A percentile compares a stretch with the other conserved stretches of the same genome.
Conservation (phyloP, 2,888 invertebrate genomes). For the Diarsia mendica region DNA sequence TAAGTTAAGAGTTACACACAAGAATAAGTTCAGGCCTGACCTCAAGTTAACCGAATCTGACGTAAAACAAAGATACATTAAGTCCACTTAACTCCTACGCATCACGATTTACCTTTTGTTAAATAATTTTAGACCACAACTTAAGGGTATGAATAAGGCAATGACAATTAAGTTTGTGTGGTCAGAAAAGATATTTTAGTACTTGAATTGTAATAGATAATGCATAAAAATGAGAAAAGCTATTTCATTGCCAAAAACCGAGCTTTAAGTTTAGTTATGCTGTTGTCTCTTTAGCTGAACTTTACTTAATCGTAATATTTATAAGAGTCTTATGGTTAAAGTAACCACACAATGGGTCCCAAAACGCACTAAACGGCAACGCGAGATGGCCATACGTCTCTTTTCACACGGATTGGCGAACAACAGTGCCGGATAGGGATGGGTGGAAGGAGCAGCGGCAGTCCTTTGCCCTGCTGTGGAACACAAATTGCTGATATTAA, state of each 20-base stretch:
- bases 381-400: too few species aligned
- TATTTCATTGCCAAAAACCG: not conserved
- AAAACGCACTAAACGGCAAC: too few species aligned
- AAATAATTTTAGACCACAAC: constrained; percentile 58
- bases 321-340: too few species aligned
- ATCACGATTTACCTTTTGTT: constrained; percentile 58
- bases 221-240: not conserved
- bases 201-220: not conserved
- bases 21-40: constrained; percentile 38
- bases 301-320: not conserved
- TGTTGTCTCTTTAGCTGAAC: not conserved
- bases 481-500: too few species aligned
- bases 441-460: too few species aligned
- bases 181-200: too few species aligned
- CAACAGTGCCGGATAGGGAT: too few species aligned
- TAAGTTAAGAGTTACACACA: constrained; percentile 25
- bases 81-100: constrained; percentile 65
- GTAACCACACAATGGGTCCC: too few species aligned
- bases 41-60: constrained; percentile 43
- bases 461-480: too few species aligned
- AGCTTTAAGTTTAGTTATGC: not conserved
- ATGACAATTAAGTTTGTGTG: not conserved
- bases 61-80: constrained; percentile 65
- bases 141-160: constrained; percentile 33
- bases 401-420: too few species aligned